Conservation (phyloP, 1,140 invertebrate species). For the Diploscapter pachys region DNA sequence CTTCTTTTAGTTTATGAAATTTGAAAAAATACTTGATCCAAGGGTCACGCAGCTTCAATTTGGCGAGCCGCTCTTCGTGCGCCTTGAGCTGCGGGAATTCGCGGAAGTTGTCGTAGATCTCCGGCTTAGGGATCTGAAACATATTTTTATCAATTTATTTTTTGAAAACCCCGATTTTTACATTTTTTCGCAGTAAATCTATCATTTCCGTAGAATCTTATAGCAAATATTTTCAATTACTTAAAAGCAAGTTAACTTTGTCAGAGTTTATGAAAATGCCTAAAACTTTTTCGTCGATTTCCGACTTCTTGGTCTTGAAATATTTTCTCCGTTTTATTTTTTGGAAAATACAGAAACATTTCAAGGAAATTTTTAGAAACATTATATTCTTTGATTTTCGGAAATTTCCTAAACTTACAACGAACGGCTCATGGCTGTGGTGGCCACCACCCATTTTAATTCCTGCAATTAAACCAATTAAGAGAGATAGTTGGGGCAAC, state of each 20-base stretch:
- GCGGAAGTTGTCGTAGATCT: slow-evolving; percentile 38
- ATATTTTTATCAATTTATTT: background rate
- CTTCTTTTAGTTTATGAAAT: background rate
- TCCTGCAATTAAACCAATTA: background rate
- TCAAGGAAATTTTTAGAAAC: too few species aligned
- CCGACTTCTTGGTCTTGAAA: background rate
- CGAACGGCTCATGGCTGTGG: slow-evolving; percentile 37
- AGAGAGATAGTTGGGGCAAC: background rate
- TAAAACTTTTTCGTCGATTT: too few species aligned
- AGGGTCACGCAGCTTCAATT: slow-evolving; percentile 41
- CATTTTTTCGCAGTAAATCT: background rate
- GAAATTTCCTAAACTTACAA: background rate
- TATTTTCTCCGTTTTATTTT: too few species aligned
- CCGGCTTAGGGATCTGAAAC: slow-evolving; percentile 33
- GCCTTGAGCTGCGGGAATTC: slow-evolving; percentile 35
- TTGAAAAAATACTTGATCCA: slow-evolving; percentile 32
- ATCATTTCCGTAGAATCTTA: background rate
- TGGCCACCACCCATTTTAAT: slow-evolving; percentile 38
- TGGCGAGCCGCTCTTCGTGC: slow-evolving; percentile 35
- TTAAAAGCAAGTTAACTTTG: background rate
- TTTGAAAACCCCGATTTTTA: too few species aligned
- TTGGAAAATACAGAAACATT: too few species aligned
- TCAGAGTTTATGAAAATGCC: background rate
- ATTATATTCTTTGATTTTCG: too few species aligned
- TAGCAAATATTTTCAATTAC: too few species aligned